Conservation (phyloP, 2,888 invertebrate species). For the Petrolisthes manimaculis region DNA sequence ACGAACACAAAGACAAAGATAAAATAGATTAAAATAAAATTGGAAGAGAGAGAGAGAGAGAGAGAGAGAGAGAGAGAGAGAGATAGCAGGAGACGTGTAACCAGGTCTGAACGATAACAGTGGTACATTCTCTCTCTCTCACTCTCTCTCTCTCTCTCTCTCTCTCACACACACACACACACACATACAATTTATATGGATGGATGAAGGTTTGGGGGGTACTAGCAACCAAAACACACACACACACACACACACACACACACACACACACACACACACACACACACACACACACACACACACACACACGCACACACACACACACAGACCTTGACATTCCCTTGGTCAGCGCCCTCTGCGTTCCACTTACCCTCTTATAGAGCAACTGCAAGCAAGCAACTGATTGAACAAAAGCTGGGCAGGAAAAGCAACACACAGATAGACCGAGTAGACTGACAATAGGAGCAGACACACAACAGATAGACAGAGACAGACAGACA, state of each 20-base stretch:
- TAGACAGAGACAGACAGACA: too few relatives aligned
- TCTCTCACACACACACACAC: background rate
- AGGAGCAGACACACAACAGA: background rate
- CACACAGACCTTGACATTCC: background rate
- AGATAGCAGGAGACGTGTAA: background rate
- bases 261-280: conserved; percentile 6
- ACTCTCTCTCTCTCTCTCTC: background rate
- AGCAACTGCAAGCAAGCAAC: too few relatives aligned
- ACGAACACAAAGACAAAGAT: background rate
- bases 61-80: background rate
- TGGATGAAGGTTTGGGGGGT: background rate
- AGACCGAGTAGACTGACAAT: too few relatives aligned
- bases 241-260: conserved; percentile 2
- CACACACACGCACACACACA: too few relatives aligned
- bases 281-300: conserved; percentile 4
- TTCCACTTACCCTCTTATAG: too few relatives aligned
- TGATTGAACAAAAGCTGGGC: too few relatives aligned
- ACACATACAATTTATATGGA: background rate
- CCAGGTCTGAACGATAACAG: background rate
- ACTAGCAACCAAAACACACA: background rate
- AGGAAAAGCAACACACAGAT: too few relatives aligned
- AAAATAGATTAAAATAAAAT: background rate
- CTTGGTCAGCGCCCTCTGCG: background rate
- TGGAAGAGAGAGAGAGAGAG: background rate
- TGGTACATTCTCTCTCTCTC: background rate